Evolutionary conservation across 2,888 invertebrate species (phyloP), one percentile per base, ranked within the genome.

Genomic region (Nephrotoma guestfalica): DNA sequence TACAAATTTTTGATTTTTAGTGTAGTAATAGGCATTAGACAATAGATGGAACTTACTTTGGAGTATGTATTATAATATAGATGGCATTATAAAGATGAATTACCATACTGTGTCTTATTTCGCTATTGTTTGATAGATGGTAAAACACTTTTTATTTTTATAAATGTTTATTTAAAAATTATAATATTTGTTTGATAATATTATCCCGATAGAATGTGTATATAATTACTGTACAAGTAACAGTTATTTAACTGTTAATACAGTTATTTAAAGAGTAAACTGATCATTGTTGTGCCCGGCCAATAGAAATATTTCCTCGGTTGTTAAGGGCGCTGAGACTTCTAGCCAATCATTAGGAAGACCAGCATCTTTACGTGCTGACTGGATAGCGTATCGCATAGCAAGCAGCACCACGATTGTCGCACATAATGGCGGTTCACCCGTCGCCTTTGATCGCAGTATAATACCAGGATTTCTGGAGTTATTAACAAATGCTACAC

Each of bases 361-460:
- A 45, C 94, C 94, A 87, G 93, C 93, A 89, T 95, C 95, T 30
- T 89, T 90, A 88, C 95, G 92, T 0, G 94, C 95, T 9, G 93
- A 93, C 85, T 93, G 90, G 13, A 95, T 90, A 2, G 95, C 94
- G 87, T 94, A 91, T 51, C 94, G 93, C 9, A 96, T 91, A 0
- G 95, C 95, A 87, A 94, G 91, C 0, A 93, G 91, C 0, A 93
- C 91, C 0, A 90, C 91, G 4, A 93, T 91, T 0, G 93, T 90
- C 85, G 93, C 88, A 43, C 92, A 91, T 6, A 93, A 86, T 0
- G 94, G 92, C 13, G 94, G 93, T 88, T 94, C 94, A 0, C 93
- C 93, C 0, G 93, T 93, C 11, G 93, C 94, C 86, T 41, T 86
- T 40, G 84, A 84, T 6, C 84, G 41, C n/a, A 84, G 4, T 11